Evolutionary conservation across 1,140 invertebrate genomes (phyloP).

Genomic region (Mya arenaria): DNA sequence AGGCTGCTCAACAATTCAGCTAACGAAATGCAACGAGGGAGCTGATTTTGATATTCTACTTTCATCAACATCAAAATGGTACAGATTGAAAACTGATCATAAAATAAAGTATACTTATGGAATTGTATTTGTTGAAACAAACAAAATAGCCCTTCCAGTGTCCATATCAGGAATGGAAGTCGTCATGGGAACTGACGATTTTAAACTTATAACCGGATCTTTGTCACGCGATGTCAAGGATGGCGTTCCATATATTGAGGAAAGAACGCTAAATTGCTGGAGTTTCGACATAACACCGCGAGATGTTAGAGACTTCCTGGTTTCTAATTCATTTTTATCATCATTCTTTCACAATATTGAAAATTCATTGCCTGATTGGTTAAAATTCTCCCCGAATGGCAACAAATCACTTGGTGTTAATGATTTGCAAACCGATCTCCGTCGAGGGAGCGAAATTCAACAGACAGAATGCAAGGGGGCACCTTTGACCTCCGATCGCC

Average conservation of each 20-base stretch:
- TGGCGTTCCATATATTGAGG: not conserved
- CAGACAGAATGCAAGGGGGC: not conserved
- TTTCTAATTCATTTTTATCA: conserved; percentile 9
- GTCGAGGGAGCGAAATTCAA: not conserved
- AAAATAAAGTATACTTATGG: conserved; percentile 10
- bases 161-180: conserved; percentile 8
- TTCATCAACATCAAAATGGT: conserved; percentile 33
- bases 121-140: conserved; percentile 27
- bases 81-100: not conserved
- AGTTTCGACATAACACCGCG: not conserved
- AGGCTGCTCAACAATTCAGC: conserved; percentile 1
- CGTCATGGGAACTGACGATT: not conserved
- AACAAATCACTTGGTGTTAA: conserved; percentile 1
- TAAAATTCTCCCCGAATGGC: conserved; percentile 13
- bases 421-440: conserved; percentile 8
- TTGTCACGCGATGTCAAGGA: not conserved
- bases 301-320: conserved; percentile 18
- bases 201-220: not conserved
- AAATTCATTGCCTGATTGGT: conserved; percentile 27
- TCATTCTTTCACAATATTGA: conserved; percentile 9
- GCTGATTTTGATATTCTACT: not conserved
- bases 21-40: conserved; percentile 22
- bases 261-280: not conserved
- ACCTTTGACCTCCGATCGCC: not conserved
- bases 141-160: conserved; percentile 12